Percentiles rank a stretch among this genome's conserved stretches.
Evolutionary conservation across 2,797 vertebrate genomes (phyloP).

Genomic region (Allobates femoralis): DNA sequence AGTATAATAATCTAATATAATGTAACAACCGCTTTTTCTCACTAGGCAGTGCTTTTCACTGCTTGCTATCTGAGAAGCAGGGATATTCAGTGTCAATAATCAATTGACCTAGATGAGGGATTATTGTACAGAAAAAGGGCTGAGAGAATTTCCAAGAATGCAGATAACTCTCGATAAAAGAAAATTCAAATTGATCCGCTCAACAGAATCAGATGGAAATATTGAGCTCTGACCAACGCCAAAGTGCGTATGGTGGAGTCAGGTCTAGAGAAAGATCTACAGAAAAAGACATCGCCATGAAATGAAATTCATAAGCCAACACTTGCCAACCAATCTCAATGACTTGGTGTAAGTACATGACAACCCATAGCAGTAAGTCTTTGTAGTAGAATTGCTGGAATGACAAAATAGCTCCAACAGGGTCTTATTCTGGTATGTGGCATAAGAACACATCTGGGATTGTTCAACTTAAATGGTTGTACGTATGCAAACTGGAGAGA

Average conservation of each 20-base stretch:
- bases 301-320: too few relatives aligned
- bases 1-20: conserved; percentile 82
- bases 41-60: conserved; percentile 74
- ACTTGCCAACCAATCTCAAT: too few relatives aligned
- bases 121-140: conserved; percentile 61
- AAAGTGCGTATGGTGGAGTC: not conserved
- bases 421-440: too few relatives aligned
- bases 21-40: conserved; percentile 78
- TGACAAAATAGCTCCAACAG: too few relatives aligned
- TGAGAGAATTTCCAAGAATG: conserved; percentile 57
- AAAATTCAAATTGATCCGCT: conserved; percentile 7
- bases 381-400: too few relatives aligned
- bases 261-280: not conserved
- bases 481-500: too few relatives aligned
- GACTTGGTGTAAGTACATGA: too few relatives aligned
- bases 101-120: conserved; percentile 75
- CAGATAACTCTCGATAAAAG: conserved; percentile 30
- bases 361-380: too few relatives aligned
- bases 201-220: conserved; percentile 23
- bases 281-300: too few relatives aligned
- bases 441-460: too few relatives aligned
- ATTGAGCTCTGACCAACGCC: not conserved
- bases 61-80: conserved; percentile 66
- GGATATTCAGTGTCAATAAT: conserved; percentile 77
- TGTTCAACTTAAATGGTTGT: too few relatives aligned